phyloP scores from a whole-genome alignment of 2,113 vertebrate species.

The Anarhynchus alexandrinus region DNA sequence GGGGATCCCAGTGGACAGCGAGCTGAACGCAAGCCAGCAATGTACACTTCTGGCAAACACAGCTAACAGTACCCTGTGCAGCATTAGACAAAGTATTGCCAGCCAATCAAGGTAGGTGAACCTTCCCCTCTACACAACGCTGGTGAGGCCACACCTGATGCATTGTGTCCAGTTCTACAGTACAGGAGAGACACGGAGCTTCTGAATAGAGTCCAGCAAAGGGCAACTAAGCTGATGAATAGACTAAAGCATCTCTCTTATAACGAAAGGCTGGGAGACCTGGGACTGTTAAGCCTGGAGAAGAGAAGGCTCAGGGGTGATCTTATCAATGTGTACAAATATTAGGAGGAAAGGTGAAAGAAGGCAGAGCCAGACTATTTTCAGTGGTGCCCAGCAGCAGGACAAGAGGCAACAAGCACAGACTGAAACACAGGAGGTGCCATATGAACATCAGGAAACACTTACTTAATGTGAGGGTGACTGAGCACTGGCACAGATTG shows the following conservation, averaged over 20 bases:
- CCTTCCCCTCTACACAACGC: background rate
- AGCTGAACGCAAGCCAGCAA: accelerated
- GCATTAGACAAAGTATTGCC: background rate
- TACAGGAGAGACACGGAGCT: background rate
- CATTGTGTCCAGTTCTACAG: background rate
- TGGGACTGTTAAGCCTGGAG: background rate
- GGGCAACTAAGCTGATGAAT: background rate
- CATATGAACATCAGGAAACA: background rate
- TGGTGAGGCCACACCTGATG: background rate
- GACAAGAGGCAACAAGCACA: background rate
- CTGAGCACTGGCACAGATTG: background rate
- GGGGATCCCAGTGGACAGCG: background rate
- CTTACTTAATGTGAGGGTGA: background rate
- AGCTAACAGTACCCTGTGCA: background rate
- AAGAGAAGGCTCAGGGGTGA: background rate
- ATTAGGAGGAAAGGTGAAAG: background rate
- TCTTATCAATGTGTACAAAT: background rate
- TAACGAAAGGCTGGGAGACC: background rate
- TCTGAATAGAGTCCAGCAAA: background rate
- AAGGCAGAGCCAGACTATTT: background rate
- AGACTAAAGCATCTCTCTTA: background rate
- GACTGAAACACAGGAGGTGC: background rate
- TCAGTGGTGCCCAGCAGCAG: background rate
- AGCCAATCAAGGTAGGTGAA: background rate
- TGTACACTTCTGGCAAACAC: background rate